These are phyloP conservation scores for Drosophila elegans DNA, from an alignment of 1,140 invertebrate genomes.

Conservation along the genomic window DNA sequence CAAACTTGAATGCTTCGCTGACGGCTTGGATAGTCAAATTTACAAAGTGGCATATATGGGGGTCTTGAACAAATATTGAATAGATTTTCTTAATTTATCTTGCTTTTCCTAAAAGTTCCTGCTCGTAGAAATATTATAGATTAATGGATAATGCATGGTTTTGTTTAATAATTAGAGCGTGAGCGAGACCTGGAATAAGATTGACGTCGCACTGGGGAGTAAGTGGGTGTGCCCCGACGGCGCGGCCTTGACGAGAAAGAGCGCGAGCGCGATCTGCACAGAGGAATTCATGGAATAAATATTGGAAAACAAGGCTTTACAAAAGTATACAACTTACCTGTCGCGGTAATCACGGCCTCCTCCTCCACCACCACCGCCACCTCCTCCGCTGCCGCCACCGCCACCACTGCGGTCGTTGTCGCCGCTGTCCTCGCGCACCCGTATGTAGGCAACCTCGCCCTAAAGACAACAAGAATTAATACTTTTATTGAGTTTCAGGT, in stretches of 20 bases:
- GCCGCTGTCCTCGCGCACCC: slow-evolving; percentile 96
- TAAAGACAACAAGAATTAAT: slow-evolving; percentile 84
- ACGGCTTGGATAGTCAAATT: slow-evolving; percentile 36
- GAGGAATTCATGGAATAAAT: slow-evolving; percentile 14
- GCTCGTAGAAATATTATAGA: slow-evolving; percentile 75
- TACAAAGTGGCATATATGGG: slow-evolving; percentile 15
- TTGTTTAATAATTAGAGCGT: slow-evolving; percentile 86
- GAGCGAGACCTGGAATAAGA: slow-evolving; percentile 91
- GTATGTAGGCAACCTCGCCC: slow-evolving; percentile 98
- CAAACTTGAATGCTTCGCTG: slow-evolving; percentile 29
- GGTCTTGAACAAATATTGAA: slow-evolving; percentile 42
- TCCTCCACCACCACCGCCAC: slow-evolving; percentile 69
- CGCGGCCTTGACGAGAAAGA: slow-evolving; percentile 91
- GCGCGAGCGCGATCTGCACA: slow-evolving; percentile 88
- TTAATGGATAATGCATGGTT: slow-evolving; percentile 75
- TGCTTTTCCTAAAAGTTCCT: slow-evolving; percentile 72
- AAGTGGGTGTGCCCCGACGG: slow-evolving; percentile 90
- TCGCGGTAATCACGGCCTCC: slow-evolving; percentile 84
- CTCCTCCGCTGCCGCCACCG: slow-evolving; percentile 86
- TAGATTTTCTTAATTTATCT: slow-evolving; percentile 47
- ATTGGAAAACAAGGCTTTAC: not conserved
- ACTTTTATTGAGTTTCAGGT: not conserved
- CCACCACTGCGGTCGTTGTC: slow-evolving; percentile 85
- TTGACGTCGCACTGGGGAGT: slow-evolving; percentile 93
- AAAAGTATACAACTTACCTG: slow-evolving; percentile 54